A percentile compares a stretch with the other conserved stretches of the same genome.
These are phyloP conservation scores for Shargacucullia verbasci DNA, from an alignment of 2,888 invertebrate genomes.

Conservation along the genomic window DNA sequence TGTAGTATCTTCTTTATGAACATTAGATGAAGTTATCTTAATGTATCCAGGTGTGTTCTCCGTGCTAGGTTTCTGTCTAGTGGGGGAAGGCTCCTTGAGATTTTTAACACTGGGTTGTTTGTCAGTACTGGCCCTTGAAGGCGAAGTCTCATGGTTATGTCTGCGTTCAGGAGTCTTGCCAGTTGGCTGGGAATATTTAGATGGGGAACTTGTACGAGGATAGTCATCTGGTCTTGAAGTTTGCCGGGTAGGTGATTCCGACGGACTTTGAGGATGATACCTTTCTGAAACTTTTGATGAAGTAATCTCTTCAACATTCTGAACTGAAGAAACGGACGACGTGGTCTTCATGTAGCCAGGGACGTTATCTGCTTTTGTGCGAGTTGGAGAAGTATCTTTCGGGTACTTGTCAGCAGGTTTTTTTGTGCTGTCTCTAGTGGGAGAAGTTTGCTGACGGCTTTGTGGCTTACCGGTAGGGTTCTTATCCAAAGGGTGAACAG, in stretches of 20 bases:
- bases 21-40: constrained; percentile 46
- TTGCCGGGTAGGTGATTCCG: constrained; percentile 22
- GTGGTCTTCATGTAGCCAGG: constrained; percentile 39
- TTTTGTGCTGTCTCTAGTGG: constrained; percentile 23
- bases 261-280: constrained; percentile 8
- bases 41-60: constrained; percentile 32
- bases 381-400: constrained; percentile 34
- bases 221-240: constrained; percentile 10
- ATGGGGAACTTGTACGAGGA: constrained; percentile 13
- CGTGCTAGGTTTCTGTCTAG: constrained; percentile 17
- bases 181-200: constrained; percentile 3
- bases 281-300: constrained; percentile 17
- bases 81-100: constrained; percentile 30
- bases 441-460: constrained; percentile 6
- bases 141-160: constrained; percentile 13
- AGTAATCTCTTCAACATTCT: constrained; percentile 19
- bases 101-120: constrained; percentile 16
- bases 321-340: constrained; percentile 19
- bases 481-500: constrained; percentile 4
- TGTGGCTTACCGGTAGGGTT: constrained; percentile 16
- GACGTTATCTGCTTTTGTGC: constrained; percentile 10
- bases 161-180: constrained; percentile 25
- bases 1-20: constrained; percentile 43
- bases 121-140: constrained; percentile 15
- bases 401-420: constrained; percentile 15